phyloP scores from a whole-genome alignment of 2,888 invertebrate species.

The Osedax frankpressi region DNA sequence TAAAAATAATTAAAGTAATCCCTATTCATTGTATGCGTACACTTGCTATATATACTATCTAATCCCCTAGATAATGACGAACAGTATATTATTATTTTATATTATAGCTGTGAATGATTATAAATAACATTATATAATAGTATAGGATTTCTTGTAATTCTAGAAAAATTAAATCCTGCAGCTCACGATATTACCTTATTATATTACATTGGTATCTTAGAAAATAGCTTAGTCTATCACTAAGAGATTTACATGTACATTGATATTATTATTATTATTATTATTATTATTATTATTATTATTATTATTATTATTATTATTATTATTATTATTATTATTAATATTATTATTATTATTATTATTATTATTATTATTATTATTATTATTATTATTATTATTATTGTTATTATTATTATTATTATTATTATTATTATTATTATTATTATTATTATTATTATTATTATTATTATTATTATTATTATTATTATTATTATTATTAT shows the following conservation, averaged over 20 bases:
- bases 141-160: too few species aligned
- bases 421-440: not conserved
- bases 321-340: not conserved
- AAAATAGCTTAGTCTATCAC: too few species aligned
- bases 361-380: conserved; percentile 3
- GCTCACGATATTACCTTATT: too few species aligned
- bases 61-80: too few species aligned
- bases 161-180: too few species aligned
- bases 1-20: too few species aligned
- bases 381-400: conserved; percentile 6
- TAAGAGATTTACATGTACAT: not conserved
- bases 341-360: conserved; percentile 6
- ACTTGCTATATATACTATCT: too few species aligned
- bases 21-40: too few species aligned
- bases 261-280: not conserved
- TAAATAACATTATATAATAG: too few species aligned
- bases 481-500: not conserved
- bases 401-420: conserved; percentile 5
- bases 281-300: not conserved
- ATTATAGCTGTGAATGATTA: too few species aligned
- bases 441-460: not conserved
- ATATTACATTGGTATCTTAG: too few species aligned
- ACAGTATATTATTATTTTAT: too few species aligned
- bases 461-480: not conserved
- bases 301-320: not conserved